phyloP scores from a whole-genome alignment of 2,888 invertebrate species.

The Tipula confusa region DNA sequence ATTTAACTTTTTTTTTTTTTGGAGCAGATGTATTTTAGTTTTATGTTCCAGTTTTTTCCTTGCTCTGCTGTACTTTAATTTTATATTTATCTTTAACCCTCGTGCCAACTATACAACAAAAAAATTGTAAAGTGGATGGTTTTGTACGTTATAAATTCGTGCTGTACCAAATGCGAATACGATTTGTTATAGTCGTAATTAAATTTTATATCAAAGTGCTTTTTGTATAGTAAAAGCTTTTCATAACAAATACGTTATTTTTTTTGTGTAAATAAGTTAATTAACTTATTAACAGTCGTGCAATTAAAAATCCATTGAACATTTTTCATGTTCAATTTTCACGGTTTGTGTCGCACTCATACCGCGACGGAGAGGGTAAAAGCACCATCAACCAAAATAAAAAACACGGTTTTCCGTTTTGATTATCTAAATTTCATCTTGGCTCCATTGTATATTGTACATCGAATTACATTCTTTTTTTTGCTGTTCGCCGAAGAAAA shows the following conservation, averaged over 20 bases:
- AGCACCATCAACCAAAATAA: no score
- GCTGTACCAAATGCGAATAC: not conserved
- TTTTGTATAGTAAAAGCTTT: not conserved
- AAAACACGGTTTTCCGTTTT: not conserved
- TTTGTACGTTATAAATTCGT: not conserved
- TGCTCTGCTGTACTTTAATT: not conserved
- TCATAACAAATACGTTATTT: not conserved
- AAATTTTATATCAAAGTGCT: not conserved
- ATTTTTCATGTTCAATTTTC: not conserved
- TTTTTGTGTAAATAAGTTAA: not conserved
- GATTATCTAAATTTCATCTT: not conserved
- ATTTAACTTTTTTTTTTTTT: not conserved
- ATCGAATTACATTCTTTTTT: not conserved
- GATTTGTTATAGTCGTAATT: not conserved
- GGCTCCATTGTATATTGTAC: not conserved
- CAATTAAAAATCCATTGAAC: not conserved
- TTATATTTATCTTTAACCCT: constrained; percentile 20
- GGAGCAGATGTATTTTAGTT: constrained; percentile 12
- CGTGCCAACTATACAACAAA: not conserved
- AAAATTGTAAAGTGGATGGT: not conserved
- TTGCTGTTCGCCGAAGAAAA: not conserved
- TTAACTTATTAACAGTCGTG: not conserved
- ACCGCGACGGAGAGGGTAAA: not conserved
- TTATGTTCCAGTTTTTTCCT: not conserved
- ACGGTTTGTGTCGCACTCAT: not conserved